Conservation (phyloP, 2,113 vertebrate species). For the Condylura cristata region DNA sequence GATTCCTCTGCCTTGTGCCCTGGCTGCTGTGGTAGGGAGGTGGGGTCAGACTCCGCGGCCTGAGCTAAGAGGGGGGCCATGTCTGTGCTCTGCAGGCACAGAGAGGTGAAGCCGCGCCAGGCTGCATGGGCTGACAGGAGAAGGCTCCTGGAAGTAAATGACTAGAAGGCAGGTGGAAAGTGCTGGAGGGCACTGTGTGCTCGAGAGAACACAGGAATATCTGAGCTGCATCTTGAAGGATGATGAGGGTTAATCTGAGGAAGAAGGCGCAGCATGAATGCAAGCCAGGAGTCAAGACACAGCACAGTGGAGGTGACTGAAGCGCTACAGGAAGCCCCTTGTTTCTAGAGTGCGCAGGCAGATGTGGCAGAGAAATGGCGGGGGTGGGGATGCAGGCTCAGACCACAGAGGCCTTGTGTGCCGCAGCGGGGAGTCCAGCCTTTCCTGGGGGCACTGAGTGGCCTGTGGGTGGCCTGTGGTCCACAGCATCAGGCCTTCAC, state of each 20-base stretch:
- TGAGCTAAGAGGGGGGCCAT: background rate
- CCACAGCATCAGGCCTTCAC: background rate
- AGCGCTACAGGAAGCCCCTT: too few species aligned
- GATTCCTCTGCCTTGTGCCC: background rate
- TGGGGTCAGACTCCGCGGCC: background rate
- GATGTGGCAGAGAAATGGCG: background rate
- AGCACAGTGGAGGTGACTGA: background rate
- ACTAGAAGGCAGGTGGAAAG: background rate
- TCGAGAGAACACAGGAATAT: background rate
- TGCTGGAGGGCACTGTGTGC: background rate
- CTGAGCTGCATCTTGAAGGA: background rate
- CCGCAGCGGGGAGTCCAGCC: background rate
- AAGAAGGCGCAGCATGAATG: background rate
- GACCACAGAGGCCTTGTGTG: background rate
- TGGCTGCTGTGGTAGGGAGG: background rate
- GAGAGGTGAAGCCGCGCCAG: background rate
- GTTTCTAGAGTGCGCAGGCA: background rate
- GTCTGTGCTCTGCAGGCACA: background rate
- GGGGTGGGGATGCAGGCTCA: background rate
- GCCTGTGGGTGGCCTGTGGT: background rate
- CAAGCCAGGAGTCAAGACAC: background rate
- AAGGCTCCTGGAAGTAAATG: background rate
- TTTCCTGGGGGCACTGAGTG: background rate
- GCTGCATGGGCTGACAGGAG: background rate
- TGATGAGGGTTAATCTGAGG: background rate